Evolutionary conservation across 2,888 invertebrate genomes (phyloP).

Genomic region (Microplitis manilae): DNA sequence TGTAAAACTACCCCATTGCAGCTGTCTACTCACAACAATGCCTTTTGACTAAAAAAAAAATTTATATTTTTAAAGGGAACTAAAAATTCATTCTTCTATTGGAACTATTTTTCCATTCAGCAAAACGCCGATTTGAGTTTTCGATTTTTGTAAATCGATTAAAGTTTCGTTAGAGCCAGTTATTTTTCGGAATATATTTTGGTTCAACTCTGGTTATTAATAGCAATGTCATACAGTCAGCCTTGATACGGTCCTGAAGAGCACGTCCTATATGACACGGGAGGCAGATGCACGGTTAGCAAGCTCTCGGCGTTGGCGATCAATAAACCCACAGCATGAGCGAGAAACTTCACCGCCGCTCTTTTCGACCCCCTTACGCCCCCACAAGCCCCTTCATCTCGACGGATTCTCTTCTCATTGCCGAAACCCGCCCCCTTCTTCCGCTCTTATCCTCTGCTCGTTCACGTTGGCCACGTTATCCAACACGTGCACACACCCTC

Average conservation of each 20-base stretch:
- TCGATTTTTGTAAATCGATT: slow-evolving; percentile 23
- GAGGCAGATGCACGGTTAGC: slow-evolving; percentile 52
- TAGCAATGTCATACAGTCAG: slow-evolving; percentile 6
- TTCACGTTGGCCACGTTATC: slow-evolving; percentile 30
- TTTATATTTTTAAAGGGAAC: background rate
- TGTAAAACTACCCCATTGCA: slow-evolving; percentile 28
- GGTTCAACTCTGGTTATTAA: background rate
- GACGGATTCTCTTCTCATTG: slow-evolving; percentile 31
- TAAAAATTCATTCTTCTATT: background rate
- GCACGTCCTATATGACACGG: slow-evolving; percentile 45
- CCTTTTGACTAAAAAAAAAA: background rate
- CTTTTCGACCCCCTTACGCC: slow-evolving; percentile 28
- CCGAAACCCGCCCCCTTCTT: slow-evolving; percentile 29
- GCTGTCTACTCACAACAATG: slow-evolving; percentile 37
- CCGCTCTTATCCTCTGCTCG: background rate
- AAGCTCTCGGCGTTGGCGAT: slow-evolving; percentile 54
- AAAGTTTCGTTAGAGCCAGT: background rate
- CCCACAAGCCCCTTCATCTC: slow-evolving; percentile 29
- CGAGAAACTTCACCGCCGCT: slow-evolving; percentile 41
- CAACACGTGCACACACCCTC: slow-evolving; percentile 28
- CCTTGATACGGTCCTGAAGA: slow-evolving; percentile 33
- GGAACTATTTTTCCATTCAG: background rate
- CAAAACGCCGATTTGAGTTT: slow-evolving; percentile 20
- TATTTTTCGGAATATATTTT: background rate
- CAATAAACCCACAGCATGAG: slow-evolving; percentile 61